Percentiles rank a stretch among this genome's conserved stretches.
Conservation (phyloP, 2,888 invertebrate genomes). For the Sclerodermus sp. region DNA sequence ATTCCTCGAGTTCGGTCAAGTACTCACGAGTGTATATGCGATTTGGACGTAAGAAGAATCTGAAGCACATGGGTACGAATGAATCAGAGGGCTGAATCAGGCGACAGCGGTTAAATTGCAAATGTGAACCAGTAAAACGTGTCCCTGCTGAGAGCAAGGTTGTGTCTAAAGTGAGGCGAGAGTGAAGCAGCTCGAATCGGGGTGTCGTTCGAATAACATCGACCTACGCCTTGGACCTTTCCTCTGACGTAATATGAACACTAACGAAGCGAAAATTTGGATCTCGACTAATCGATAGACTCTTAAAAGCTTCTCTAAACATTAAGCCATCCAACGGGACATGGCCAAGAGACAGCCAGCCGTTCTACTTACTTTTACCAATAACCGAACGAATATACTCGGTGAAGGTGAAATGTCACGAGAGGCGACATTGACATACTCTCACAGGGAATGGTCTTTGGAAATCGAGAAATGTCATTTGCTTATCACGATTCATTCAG, state of each 20-base stretch:
- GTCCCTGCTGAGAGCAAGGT: slow-evolving; percentile 7
- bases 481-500: neutral
- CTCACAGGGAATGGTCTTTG: neutral
- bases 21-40: neutral
- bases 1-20: slow-evolving; percentile 1
- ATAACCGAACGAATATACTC: neutral
- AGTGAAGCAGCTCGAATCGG: too few species aligned
- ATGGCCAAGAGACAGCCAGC: neutral
- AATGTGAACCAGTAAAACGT: too few species aligned
- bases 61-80: slow-evolving; percentile 19
- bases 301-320: neutral
- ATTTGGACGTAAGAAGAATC: slow-evolving; percentile 14
- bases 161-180: slow-evolving; percentile 20
- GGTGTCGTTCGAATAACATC: slow-evolving; percentile 11
- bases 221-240: slow-evolving; percentile 8
- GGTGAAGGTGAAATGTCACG: slow-evolving; percentile 1
- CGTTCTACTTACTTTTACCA: neutral
- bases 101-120: too few species aligned
- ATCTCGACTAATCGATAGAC: neutral
- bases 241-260: neutral
- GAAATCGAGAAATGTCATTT: neutral
- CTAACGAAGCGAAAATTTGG: slow-evolving; percentile 3
- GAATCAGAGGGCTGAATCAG: neutral
- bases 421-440: neutral
- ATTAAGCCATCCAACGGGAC: neutral